Base-by-base conservation (phyloP, 2,113 vertebrate species). In the Rhodinocichla rosea region DNA sequence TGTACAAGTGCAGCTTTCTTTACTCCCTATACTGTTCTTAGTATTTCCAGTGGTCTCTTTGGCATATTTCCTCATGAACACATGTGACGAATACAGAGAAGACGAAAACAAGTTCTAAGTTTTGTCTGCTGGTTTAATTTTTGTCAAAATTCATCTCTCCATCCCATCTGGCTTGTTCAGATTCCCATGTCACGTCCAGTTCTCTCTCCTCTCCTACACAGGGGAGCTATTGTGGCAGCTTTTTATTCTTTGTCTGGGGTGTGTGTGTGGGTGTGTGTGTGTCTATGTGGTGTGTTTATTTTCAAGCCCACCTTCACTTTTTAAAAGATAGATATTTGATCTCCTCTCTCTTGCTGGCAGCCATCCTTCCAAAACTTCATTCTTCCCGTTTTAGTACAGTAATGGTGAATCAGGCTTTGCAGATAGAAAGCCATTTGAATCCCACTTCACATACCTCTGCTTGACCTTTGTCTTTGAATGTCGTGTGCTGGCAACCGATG, bases 121-220 rank as follows among this genome's bases (percentile, higher is more conserved):
- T 84, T 77, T 69, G 12, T 56, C 60, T 90, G 35, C 37, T 56
- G 13, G 32, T 52, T 63, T 21, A 9, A 33, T 84, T 94, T 81
- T 32, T 60, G 27, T 28, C 19, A 75, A 74, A 94, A 84, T 64
- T 65, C 3, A 8, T 49, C 28, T 70, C 24, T 83, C n/a, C 21
- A 24, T 32, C 10, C 33, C 28, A n/a, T 35, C 85, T 92, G 45
- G 10, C 55, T 62, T 69, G 27, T 52, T 89, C 57, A 52, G 30
- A 20, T 80, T 91, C 40, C 55, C 11, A 7, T 35, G 49, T 30
- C 16, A 8, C 0, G 0, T 49, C 17, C 27, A 53, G 19, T 22
- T 21, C 15, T 73, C 83, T 80, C 12, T 79, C 24, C 15, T 13
- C 10, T 80, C 33, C 42, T 81, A 18, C 22, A 28, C 5, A 8